Conservation (phyloP, 2,888 invertebrate species). For the Coelopa pilipes region DNA sequence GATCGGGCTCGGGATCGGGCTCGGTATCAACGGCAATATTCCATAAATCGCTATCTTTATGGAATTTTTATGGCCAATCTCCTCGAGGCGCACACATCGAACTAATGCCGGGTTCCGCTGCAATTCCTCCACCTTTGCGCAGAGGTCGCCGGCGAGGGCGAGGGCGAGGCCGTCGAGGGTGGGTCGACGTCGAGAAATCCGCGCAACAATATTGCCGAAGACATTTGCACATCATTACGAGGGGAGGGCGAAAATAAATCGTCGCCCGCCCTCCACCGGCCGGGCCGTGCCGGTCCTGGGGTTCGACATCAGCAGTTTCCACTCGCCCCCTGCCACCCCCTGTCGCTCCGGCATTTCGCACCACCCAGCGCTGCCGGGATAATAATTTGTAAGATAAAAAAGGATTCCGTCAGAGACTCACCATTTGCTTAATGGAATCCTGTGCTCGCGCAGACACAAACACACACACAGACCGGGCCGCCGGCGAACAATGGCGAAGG, state of each 20-base stretch:
- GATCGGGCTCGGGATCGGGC: too few relatives aligned
- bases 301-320: too few relatives aligned
- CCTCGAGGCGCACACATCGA: conserved; percentile 55
- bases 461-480: too few relatives aligned
- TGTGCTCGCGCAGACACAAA: conserved; percentile 7
- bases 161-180: conserved; percentile 40
- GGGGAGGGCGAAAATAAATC: conserved; percentile 31
- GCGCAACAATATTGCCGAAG: conserved; percentile 43
- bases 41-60: conserved; percentile 63
- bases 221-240: conserved; percentile 58
- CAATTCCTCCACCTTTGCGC: conserved; percentile 32
- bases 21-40: conserved; percentile 43
- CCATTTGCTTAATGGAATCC: conserved; percentile 44
- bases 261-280: not conserved
- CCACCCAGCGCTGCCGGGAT: conserved; percentile 36
- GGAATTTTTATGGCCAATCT: conserved; percentile 64
- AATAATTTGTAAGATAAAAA: conserved; percentile 40
- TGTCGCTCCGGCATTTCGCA: conserved; percentile 23
- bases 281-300: too few relatives aligned
- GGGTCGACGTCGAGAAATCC: conserved; percentile 21
- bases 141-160: too few relatives aligned
- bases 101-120: conserved; percentile 60
- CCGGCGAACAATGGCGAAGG: too few relatives aligned
- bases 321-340: not conserved
- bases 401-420: conserved; percentile 40